Percentiles rank a stretch among this genome's conserved stretches.
These are phyloP conservation scores for Pogona vitticeps DNA, from an alignment of 2,113 vertebrate genomes.

Conservation along the genomic window DNA sequence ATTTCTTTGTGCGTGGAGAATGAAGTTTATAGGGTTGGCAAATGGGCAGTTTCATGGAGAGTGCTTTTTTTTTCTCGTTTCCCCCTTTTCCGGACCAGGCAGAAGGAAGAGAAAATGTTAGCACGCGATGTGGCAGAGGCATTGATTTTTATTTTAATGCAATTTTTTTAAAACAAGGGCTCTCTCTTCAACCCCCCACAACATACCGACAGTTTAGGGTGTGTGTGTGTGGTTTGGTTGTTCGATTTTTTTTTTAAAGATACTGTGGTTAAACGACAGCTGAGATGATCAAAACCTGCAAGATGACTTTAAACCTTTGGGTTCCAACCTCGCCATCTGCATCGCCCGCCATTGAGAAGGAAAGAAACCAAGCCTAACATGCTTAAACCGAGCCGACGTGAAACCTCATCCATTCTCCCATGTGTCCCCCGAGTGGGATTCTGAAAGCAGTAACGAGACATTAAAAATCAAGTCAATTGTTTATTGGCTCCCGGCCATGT, in stretches of 20 bases:
- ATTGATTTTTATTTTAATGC: background rate
- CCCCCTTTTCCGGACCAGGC: conserved; percentile 71
- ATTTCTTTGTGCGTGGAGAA: conserved; percentile 73
- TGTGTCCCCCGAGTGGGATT: conserved; percentile 44
- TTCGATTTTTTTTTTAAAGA: background rate
- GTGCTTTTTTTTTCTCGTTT: conserved; percentile 72
- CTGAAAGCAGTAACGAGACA: conserved; percentile 46
- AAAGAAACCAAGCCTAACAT: conserved; percentile 25
- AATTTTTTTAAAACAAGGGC: background rate
- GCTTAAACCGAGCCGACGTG: background rate
- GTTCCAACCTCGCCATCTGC: conserved; percentile 61
- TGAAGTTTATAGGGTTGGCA: conserved; percentile 65
- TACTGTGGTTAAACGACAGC: conserved; percentile 65
- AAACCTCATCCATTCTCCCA: conserved; percentile 27
- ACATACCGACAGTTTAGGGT: conserved; percentile 48
- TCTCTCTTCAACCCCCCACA: background rate
- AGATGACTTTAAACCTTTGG: conserved; percentile 66
- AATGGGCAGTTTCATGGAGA: conserved; percentile 71
- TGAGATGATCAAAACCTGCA: conserved; percentile 64
- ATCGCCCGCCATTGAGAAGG: conserved; percentile 52
- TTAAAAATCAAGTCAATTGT: conserved; percentile 24
- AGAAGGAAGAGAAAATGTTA: conserved; percentile 61
- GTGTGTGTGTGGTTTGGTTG: too few species aligned
- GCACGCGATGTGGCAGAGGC: conserved; percentile 50
- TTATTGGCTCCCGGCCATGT: conserved; percentile 33